These are phyloP conservation scores for Ameiurus melas DNA, from an alignment of 2,113 vertebrate species.

Conservation along the genomic window DNA sequence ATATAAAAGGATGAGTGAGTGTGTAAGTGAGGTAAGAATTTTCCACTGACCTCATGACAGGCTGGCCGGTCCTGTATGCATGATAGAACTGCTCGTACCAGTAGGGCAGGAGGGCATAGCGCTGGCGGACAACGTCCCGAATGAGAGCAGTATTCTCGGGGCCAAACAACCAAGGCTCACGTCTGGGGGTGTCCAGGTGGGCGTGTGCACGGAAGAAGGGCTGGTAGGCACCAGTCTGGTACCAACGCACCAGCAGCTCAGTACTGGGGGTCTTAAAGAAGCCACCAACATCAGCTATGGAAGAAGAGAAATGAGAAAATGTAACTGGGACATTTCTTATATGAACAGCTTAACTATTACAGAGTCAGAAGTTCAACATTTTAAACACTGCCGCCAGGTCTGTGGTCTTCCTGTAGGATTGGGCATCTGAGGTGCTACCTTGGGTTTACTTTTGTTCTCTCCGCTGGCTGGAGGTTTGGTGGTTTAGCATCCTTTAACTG, in stretches of 20 bases:
- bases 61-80: constrained; percentile 75
- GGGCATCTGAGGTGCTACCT: not conserved
- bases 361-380: not conserved
- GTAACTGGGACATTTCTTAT: not conserved
- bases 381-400: not conserved
- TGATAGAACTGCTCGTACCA: constrained; percentile 89
- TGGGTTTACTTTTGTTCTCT: not conserved
- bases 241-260: constrained; percentile 90
- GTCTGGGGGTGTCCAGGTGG: constrained; percentile 86
- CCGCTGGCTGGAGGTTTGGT: not conserved
- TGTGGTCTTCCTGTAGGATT: not conserved
- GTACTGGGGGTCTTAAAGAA: constrained; percentile 86
- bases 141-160: constrained; percentile 79
- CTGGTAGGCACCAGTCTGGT: constrained; percentile 89
- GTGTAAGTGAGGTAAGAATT: not conserved
- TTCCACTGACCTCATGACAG: constrained; percentile 81
- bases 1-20: not conserved
- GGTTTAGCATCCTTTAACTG: not conserved
- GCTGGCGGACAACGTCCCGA: constrained; percentile 78
- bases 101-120: constrained; percentile 85
- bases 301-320: not conserved
- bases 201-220: constrained; percentile 90
- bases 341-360: not conserved
- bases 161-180: constrained; percentile 89
- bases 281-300: constrained; percentile 85